Base-by-base conservation (phyloP, 1,140 invertebrate genomes). In the Drosophila seguyi region DNA sequence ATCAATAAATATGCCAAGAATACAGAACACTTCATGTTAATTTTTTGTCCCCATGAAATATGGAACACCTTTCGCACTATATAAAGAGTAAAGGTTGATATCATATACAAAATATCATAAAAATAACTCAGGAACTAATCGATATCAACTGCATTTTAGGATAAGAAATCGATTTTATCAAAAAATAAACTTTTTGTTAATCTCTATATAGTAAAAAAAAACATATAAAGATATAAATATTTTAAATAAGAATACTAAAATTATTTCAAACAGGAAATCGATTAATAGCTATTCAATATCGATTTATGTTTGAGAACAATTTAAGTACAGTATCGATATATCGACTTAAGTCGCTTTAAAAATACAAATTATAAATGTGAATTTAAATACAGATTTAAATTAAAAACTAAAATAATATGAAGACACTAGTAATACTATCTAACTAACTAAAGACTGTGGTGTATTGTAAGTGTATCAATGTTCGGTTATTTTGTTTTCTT, bases 381-480 rank as follows among this genome's bases (percentile, higher is more conserved):
- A n/a, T n/a, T n/a, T n/a, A n/a, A 13, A 14, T 36, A 6, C 6
- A 6, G 0, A 34, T 36, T 20, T 8, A 53, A 53, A 53, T 5
- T 5, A 6, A 36, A 52, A 53, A 53, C 13, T 53, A 62, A 63
- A 44, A 42, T 63, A 38, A 42, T 44, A 20, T 20, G 6, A 22
- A 39, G 18, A 18, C 18, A 27, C 4, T 50, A 41, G 3, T 16
- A 14, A 16, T 29, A 31, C 18, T 10, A 29, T 18, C 34, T 48
- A 48, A 48, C 47, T 41, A 60, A 60, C 36, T 22, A 60, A 60
- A 62, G 36, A 18, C 52, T 38, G 20, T 53, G 20, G 14, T 77
- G 20, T 50, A 13, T 22, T 62, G 55, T 67, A 29, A 58, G 10
- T 72, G 36, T 65, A 52, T 58, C 44, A 42, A 31, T 36, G 41